Conservation (phyloP, 2,888 invertebrate genomes). For the Atrina japonica region DNA sequence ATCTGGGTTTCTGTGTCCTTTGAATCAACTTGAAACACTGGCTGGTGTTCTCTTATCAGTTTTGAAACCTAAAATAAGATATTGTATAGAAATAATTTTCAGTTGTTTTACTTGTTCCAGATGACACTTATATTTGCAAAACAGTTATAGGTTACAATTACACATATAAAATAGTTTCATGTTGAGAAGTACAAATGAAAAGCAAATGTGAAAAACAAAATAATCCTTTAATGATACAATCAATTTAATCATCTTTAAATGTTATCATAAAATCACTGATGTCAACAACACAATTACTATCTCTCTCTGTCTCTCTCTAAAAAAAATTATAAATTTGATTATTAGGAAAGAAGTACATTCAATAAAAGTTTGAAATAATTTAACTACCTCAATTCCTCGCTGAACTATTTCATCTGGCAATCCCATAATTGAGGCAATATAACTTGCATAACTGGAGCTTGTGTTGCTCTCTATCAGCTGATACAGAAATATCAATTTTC, state of each 20-base stretch:
- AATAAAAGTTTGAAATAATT: too few relatives aligned
- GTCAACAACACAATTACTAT: too few relatives aligned
- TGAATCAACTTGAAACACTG: conserved; percentile 66
- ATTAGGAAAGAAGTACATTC: too few relatives aligned
- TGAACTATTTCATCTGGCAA: conserved; percentile 82
- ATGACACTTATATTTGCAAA: background rate
- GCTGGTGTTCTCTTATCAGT: conserved; percentile 65
- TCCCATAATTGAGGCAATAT: conserved; percentile 85
- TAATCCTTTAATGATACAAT: too few relatives aligned
- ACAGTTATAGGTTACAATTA: background rate
- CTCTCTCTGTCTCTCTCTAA: too few relatives aligned
- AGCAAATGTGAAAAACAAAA: too few relatives aligned
- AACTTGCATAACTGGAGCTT: conserved; percentile 85
- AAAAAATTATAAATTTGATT: too few relatives aligned
- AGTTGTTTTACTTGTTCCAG: background rate
- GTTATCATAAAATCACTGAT: too few relatives aligned
- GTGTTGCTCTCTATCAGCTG: conserved; percentile 85
- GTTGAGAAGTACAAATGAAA: too few relatives aligned
- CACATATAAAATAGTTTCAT: background rate
- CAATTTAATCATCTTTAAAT: too few relatives aligned
- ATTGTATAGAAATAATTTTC: too few relatives aligned
- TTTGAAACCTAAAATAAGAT: conserved; percentile 64
- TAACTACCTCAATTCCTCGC: conserved; percentile 82
- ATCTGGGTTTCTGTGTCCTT: conserved; percentile 60
- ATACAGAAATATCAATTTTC: conserved; percentile 86